Evolutionary conservation across 2,888 invertebrate genomes (phyloP).

Genomic region (Drosophila trichaetosa): DNA sequence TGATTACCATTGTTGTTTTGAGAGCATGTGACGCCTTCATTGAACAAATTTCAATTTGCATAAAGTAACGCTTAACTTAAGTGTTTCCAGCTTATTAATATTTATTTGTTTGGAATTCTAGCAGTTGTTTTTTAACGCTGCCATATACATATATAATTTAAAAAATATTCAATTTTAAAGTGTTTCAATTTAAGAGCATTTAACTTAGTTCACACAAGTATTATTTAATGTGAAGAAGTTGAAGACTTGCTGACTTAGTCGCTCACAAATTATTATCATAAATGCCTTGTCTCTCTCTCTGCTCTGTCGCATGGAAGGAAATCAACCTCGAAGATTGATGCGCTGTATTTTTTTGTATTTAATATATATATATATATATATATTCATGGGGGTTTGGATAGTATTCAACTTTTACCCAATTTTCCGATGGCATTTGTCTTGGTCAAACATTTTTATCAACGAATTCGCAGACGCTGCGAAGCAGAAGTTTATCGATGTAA

Average conservation of each 20-base stretch:
- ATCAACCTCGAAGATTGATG: constrained; percentile 5
- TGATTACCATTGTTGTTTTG: constrained; percentile 1
- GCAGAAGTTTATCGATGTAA: constrained; percentile 1
- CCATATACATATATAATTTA: not conserved
- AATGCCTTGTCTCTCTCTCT: not conserved
- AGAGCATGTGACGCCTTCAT: constrained; percentile 13
- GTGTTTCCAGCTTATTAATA: not conserved
- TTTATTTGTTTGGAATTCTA: too few relatives aligned
- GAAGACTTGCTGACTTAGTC: not conserved
- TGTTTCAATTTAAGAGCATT: not conserved
- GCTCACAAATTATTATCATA: not conserved
- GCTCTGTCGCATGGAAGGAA: not conserved
- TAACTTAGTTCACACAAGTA: not conserved
- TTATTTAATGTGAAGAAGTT: not conserved
- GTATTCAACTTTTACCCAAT: constrained; percentile 27
- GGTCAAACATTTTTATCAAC: constrained; percentile 43
- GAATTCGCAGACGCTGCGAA: constrained; percentile 2
- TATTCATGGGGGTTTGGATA: constrained; percentile 13
- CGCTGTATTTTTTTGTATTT: not conserved
- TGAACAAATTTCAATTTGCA: constrained; percentile 25
- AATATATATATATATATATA: too few relatives aligned
- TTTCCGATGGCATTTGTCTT: constrained; percentile 22
- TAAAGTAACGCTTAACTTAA: constrained; percentile 16
- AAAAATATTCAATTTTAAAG: not conserved
- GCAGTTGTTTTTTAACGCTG: not conserved